Evolutionary conservation across 2,797 vertebrate species (phyloP).

Genomic region (Acrossocheilus fasciatus): DNA sequence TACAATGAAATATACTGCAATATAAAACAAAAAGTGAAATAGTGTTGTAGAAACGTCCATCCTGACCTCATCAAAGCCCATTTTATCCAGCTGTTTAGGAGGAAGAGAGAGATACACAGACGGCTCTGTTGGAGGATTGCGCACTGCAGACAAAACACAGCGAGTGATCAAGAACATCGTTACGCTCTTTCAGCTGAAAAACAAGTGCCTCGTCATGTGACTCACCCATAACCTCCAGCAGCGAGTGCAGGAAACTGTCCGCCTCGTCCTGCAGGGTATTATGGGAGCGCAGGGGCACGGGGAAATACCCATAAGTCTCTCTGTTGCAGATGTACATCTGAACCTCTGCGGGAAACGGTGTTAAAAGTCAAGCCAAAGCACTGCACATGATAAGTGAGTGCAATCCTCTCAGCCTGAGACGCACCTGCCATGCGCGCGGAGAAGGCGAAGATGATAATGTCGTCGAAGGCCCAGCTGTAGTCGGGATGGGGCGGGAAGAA

Average conservation of each 20-base stretch:
- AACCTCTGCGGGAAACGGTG: slow-evolving; percentile 76
- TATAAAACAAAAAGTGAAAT: neutral
- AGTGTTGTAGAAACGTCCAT: neutral
- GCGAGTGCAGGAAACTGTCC: slow-evolving; percentile 87
- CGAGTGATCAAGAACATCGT: neutral
- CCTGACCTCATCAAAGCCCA: slow-evolving; percentile 96
- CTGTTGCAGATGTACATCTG: slow-evolving; percentile 92
- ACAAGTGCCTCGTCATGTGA: neutral
- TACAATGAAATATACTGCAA: neutral
- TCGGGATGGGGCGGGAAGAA: slow-evolving; percentile 87
- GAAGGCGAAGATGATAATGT: slow-evolving; percentile 91
- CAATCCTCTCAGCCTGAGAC: neutral
- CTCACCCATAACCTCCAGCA: slow-evolving; percentile 90
- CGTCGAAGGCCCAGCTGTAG: slow-evolving; percentile 90
- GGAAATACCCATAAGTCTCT: slow-evolving; percentile 86
- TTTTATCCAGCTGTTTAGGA: slow-evolving; percentile 88
- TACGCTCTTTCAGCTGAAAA: neutral
- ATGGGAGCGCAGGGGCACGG: slow-evolving; percentile 85
- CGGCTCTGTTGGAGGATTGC: slow-evolving; percentile 86
- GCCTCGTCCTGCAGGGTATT: slow-evolving; percentile 85
- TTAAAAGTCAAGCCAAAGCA: neutral
- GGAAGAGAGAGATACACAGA: slow-evolving; percentile 84
- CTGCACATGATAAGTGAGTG: neutral
- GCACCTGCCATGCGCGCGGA: slow-evolving; percentile 85
- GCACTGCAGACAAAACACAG: slow-evolving; percentile 75